phyloP scores from a whole-genome alignment of 2,113 vertebrate genomes.

The Tor tambroides region DNA sequence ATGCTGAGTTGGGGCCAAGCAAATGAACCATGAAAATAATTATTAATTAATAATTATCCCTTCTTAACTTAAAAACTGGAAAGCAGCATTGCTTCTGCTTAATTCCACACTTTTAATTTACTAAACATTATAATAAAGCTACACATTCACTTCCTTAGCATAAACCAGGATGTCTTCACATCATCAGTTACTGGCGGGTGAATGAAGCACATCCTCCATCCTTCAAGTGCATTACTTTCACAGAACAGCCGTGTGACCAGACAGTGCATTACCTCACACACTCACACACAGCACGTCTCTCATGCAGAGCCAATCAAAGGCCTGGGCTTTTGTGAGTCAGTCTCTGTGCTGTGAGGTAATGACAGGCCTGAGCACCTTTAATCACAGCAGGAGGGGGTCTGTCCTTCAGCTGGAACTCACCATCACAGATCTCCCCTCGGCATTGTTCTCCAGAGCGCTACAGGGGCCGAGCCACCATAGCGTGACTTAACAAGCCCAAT shows the following conservation, averaged over 20 bases:
- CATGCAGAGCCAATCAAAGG: background rate
- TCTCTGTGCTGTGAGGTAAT: constrained; percentile 44
- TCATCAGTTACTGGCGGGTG: background rate
- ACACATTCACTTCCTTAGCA: background rate
- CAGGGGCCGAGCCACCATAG: constrained; percentile 36
- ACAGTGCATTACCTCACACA: background rate
- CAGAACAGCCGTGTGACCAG: background rate
- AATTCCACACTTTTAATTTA: background rate
- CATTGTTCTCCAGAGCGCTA: background rate
- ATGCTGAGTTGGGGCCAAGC: background rate
- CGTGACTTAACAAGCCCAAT: constrained; percentile 65
- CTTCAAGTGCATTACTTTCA: background rate
- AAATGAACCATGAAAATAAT: background rate
- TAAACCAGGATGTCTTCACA: background rate
- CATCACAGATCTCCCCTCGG: constrained; percentile 55
- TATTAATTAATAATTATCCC: background rate
- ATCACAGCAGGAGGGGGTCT: constrained; percentile 49
- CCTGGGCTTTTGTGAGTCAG: constrained; percentile 8
- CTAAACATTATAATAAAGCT: background rate
- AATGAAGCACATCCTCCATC: background rate
- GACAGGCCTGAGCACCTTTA: constrained; percentile 42
- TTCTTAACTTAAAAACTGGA: background rate
- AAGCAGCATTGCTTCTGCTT: background rate
- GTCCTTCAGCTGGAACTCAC: background rate
- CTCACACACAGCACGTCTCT: background rate